Conservation (phyloP, 1,140 invertebrate genomes). For the Eciton burchellii region DNA sequence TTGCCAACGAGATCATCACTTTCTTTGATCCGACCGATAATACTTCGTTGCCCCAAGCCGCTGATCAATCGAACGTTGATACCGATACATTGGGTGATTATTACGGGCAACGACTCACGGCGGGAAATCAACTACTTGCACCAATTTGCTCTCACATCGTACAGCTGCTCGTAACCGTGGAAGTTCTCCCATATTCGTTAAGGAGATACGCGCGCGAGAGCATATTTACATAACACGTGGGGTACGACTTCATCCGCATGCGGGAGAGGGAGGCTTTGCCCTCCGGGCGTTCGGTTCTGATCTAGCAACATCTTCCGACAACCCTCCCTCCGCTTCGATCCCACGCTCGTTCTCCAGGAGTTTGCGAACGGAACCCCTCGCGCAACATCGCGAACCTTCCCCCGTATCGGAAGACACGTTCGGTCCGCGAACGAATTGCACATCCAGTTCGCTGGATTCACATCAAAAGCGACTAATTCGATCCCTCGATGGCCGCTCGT, state of each 20-base stretch:
- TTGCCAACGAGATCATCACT: slow-evolving; percentile 24
- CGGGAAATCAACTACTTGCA: slow-evolving; percentile 30
- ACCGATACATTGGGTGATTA: neutral
- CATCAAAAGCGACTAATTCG: slow-evolving; percentile 64
- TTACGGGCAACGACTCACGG: neutral
- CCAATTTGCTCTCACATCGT: neutral
- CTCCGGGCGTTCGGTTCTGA: slow-evolving; percentile 30
- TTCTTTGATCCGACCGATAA: slow-evolving; percentile 30
- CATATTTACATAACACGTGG: slow-evolving; percentile 72
- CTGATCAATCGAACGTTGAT: slow-evolving; percentile 36
- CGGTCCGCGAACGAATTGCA: slow-evolving; percentile 49
- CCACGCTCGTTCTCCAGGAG: slow-evolving; percentile 65
- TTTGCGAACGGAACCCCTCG: slow-evolving; percentile 70
- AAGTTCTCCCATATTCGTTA: slow-evolving; percentile 75
- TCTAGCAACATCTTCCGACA: slow-evolving; percentile 17
- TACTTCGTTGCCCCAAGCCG: neutral
- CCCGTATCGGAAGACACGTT: slow-evolving; percentile 57
- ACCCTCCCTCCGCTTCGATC: slow-evolving; percentile 23
- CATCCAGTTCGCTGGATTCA: slow-evolving; percentile 40
- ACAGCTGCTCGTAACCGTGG: slow-evolving; percentile 26
- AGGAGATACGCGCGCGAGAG: slow-evolving; percentile 56
- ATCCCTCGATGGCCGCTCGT: slow-evolving; percentile 47
- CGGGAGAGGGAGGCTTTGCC: slow-evolving; percentile 49
- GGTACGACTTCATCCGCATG: neutral
- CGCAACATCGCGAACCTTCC: slow-evolving; percentile 60